Percentiles rank a stretch among this genome's conserved stretches.
Conservation (phyloP, 2,797 vertebrate species). For the Sitta carolinensis region DNA sequence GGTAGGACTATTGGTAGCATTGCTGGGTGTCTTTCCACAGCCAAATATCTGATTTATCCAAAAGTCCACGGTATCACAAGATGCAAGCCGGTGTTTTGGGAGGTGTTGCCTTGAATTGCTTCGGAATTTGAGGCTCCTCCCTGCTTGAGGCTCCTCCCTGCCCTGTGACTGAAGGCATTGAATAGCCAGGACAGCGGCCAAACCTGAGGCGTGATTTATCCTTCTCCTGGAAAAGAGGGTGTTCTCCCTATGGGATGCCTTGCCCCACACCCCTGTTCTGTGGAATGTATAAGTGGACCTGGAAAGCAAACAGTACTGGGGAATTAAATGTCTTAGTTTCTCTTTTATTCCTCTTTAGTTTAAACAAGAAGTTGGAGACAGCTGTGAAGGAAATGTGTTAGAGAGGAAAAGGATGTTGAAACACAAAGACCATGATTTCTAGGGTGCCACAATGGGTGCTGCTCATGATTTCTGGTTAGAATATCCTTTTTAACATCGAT, state of each 20-base stretch:
- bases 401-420: not conserved
- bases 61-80: not conserved
- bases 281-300: not conserved
- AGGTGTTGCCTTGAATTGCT: not conserved
- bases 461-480: not conserved
- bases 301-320: not conserved
- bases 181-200: accelerated
- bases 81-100: not conserved
- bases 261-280: not conserved
- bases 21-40: not conserved
- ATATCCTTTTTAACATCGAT: not conserved
- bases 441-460: not conserved
- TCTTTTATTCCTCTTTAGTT: not conserved
- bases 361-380: not conserved
- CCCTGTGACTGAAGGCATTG: accelerated
- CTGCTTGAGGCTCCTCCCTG: not conserved
- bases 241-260: not conserved
- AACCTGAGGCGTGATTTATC: not conserved
- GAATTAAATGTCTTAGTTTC: not conserved
- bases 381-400: not conserved
- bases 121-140: not conserved
- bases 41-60: not conserved
- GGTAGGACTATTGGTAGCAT: not conserved
- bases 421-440: not conserved
- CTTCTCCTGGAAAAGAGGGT: not conserved